A percentile compares a stretch with the other conserved stretches of the same genome.
These are phyloP conservation scores for Hydraecia micacea DNA, from an alignment of 2,888 invertebrate species.

Conservation along the genomic window DNA sequence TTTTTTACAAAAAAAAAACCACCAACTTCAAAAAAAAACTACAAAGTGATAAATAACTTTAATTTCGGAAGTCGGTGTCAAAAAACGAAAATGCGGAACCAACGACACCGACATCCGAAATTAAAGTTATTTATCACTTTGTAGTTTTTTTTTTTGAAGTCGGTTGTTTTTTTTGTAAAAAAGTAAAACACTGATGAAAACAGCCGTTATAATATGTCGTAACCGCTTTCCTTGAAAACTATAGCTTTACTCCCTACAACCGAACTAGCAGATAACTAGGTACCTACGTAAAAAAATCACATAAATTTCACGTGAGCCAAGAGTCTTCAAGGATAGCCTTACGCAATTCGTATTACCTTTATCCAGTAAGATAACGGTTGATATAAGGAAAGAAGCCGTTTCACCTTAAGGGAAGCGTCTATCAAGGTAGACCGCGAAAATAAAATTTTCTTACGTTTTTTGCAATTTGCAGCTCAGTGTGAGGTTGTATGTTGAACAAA, in stretches of 20 bases:
- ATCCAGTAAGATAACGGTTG: slow-evolving; percentile 57
- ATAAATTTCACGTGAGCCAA: slow-evolving; percentile 51
- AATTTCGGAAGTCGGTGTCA: too few relatives aligned
- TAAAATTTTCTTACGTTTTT: not conserved
- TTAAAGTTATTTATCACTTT: too few relatives aligned
- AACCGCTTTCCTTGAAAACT: not conserved
- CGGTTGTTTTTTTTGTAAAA: too few relatives aligned
- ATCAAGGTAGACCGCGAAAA: not conserved
- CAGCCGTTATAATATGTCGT: not conserved
- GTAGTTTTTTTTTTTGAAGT: too few relatives aligned
- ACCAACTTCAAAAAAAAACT: too few relatives aligned
- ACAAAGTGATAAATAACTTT: too few relatives aligned
- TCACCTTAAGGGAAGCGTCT: slow-evolving; percentile 24
- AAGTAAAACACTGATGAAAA: not conserved
- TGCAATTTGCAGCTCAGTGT: not conserved
- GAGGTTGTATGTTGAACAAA: not conserved
- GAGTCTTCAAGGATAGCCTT: slow-evolving; percentile 31
- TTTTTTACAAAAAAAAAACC: too few relatives aligned
- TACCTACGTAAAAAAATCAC: slow-evolving; percentile 18
- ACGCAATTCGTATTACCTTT: slow-evolving; percentile 45
- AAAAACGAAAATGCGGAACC: too few relatives aligned
- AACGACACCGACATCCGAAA: too few relatives aligned
- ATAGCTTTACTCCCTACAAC: not conserved
- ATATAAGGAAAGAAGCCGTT: slow-evolving; percentile 53
- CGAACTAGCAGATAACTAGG: slow-evolving; percentile 1